Evolutionary conservation across 1,140 invertebrate genomes (phyloP).

Genomic region (Heterodera schachtii): DNA sequence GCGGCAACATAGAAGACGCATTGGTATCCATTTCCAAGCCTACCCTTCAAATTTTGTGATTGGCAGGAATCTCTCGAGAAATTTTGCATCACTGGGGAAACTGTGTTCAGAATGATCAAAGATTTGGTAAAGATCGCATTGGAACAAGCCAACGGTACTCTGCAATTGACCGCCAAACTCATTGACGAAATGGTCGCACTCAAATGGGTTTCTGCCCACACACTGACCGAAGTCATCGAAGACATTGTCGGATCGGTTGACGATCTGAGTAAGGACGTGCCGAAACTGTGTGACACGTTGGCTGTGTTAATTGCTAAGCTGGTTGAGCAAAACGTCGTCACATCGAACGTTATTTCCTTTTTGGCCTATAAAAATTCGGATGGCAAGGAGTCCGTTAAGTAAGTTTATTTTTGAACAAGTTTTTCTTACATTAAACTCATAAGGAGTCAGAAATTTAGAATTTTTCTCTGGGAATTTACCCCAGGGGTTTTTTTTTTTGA

Average conservation of each 20-base stretch:
- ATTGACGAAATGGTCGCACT: constrained; percentile 18
- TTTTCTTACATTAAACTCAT: too few species aligned
- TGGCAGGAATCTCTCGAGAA: constrained; percentile 37
- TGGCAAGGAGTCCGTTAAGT: constrained; percentile 25
- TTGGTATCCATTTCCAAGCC: constrained; percentile 18
- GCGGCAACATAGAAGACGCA: constrained; percentile 41
- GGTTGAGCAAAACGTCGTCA: constrained; percentile 26
- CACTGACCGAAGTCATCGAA: constrained; percentile 31
- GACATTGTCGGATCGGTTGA: constrained; percentile 44
- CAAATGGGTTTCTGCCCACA: constrained; percentile 25
- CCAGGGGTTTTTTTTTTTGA: too few species aligned
- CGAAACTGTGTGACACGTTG: constrained; percentile 37
- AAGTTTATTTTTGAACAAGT: neutral
- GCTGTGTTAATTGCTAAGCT: constrained; percentile 42
- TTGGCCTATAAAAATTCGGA: constrained; percentile 24
- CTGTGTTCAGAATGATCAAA: constrained; percentile 37
- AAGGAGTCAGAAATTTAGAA: too few species aligned
- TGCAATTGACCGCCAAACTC: constrained; percentile 28
- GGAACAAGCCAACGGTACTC: constrained; percentile 33
- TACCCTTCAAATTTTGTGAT: neutral
- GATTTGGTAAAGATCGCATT: constrained; percentile 31
- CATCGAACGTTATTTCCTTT: constrained; percentile 13
- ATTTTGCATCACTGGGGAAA: constrained; percentile 35
- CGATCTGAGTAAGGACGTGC: constrained; percentile 33
- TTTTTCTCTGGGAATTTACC: too few species aligned